phyloP scores from a whole-genome alignment of 2,113 vertebrate genomes.

The Leiothrix lutea region DNA sequence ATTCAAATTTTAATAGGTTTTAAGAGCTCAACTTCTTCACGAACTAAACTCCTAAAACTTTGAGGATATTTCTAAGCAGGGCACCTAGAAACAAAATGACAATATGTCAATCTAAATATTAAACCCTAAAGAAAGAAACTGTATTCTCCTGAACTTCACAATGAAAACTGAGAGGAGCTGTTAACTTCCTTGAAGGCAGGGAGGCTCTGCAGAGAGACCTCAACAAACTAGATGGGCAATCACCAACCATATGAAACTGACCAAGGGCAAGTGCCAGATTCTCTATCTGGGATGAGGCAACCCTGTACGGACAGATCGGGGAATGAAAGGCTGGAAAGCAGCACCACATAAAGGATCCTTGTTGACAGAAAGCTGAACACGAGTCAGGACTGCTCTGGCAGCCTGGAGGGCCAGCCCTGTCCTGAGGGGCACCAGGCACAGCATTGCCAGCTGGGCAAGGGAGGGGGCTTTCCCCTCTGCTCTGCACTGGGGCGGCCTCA shows the following conservation, averaged over 20 bases:
- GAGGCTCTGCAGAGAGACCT: background rate
- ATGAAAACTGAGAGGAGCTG: background rate
- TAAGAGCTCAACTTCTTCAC: background rate
- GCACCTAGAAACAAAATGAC: background rate
- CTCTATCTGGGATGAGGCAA: background rate
- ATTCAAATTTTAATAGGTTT: background rate
- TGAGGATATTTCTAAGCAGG: background rate
- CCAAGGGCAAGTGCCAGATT: background rate
- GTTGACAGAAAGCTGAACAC: rapidly evolving
- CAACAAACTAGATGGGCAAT: background rate
- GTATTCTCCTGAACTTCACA: background rate
- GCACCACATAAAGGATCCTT: rapidly evolving
- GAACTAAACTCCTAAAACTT: background rate
- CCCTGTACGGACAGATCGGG: rapidly evolving
- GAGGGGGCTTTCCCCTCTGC: background rate
- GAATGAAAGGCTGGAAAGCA: background rate
- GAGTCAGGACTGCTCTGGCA: background rate
- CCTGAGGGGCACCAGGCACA: background rate
- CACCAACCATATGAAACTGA: background rate
- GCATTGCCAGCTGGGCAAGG: rapidly evolving
- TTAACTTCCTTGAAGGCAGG: background rate
- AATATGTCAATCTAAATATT: background rate
- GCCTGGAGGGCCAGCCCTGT: background rate
- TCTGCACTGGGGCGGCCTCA: rapidly evolving
- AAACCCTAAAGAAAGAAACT: background rate